Evolutionary conservation across 2,113 vertebrate genomes (phyloP).

Genomic region (Plecotus auritus): DNA sequence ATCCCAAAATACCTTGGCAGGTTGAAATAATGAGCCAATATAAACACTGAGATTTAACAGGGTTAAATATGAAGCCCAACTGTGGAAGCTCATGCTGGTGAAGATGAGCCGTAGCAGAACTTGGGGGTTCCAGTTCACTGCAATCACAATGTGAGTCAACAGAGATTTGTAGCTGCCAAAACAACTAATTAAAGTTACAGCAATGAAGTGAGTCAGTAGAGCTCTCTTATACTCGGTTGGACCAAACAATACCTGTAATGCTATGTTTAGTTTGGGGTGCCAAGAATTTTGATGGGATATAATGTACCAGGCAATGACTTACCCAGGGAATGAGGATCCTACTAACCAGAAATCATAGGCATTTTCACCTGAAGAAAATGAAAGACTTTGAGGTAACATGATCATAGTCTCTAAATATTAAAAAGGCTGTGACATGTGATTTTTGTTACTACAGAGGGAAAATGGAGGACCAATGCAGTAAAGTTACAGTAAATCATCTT

Average conservation of each 20-base stretch:
- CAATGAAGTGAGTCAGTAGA: background rate
- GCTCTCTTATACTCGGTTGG: background rate
- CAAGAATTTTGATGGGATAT: background rate
- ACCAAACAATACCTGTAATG: background rate
- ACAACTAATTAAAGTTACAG: background rate
- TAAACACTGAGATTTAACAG: background rate
- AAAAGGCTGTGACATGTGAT: background rate
- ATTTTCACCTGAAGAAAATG: background rate
- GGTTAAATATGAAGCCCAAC: background rate
- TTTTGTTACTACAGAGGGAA: background rate
- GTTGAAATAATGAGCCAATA: background rate
- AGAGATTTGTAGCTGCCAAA: background rate
- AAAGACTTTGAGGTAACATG: background rate
- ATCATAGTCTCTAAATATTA: background rate
- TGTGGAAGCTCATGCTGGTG: background rate
- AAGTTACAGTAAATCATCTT: background rate
- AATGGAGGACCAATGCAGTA: background rate
- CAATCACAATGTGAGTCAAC: background rate
- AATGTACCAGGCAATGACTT: background rate
- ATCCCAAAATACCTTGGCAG: background rate
- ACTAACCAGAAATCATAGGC: background rate
- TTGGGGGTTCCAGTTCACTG: background rate
- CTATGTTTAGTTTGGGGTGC: background rate
- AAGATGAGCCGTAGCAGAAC: background rate
- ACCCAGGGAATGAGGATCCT: background rate